Evolutionary conservation across 2,113 vertebrate genomes (phyloP), one percentile per base, ranked within the genome.

Genomic region (Mus pahari): DNA sequence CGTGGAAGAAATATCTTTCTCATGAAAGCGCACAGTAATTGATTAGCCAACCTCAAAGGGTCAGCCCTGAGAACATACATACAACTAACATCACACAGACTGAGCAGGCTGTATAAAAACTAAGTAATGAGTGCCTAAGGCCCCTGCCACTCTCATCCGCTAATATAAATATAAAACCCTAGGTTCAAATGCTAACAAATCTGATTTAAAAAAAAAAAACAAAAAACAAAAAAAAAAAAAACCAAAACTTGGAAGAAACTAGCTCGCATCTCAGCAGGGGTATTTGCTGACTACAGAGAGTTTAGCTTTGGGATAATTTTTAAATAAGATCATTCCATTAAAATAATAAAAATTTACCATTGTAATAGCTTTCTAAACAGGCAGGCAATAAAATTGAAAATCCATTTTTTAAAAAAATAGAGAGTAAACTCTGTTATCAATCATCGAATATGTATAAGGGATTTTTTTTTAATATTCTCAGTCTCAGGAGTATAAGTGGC

Each of bases 311-410:
- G 53, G 16, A 50, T 84, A 92, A 64, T 89, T 84, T 83, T 83
- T 84, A 94, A 82, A 11, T 28, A 96, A 91, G 7, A 79, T 58
- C 24, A 94, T 93, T 89, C 82, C 20, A 83, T 71, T 60, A 87
- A 74, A 64, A 91, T 7, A 58, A 58, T 90, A 75, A 75, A 92
- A 87, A 16, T 62, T 62, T 50, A 82, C 71, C 45, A 58, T 78
- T 3, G 9, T 19, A 91, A 93, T 39, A 91, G 2, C 48, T 89
- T 55, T 91, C 33, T 60, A 84, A 71, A 83, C 36, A 74, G 3
- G 28, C 19, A 75, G 48, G 73, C 36, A 93, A 81, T 22, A 89
- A 95, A 94, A 93, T 79, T 6, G 36, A 96, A 48, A 17, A 74
- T 75, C 45, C 5, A 20, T 74, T 81, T 64, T 68, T 45, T 75